Percentiles rank a stretch among this genome's conserved stretches.
Conservation (phyloP, 2,113 vertebrate species). For the Neodon shergylaensis region DNA sequence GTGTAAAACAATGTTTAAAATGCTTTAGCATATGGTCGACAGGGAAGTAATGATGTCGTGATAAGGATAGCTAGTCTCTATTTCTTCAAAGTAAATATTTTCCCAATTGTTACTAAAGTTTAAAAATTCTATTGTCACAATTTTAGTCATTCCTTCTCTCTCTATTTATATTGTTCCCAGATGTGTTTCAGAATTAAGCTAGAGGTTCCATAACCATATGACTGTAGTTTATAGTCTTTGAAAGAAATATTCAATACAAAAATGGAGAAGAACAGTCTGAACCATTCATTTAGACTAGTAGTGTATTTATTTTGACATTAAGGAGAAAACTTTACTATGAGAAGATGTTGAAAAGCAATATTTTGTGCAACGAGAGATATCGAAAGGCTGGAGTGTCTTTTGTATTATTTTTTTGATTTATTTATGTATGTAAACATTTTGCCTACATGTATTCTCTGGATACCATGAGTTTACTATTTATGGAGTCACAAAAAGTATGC, state of each 20-base stretch:
- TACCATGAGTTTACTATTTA: background rate
- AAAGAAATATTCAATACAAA: background rate
- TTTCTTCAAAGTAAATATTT: slow-evolving; percentile 7
- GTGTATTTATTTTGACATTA: slow-evolving; percentile 17
- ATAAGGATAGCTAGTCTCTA: background rate
- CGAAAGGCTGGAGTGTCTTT: background rate
- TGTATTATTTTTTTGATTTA: background rate
- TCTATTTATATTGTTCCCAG: background rate
- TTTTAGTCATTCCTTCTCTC: background rate
- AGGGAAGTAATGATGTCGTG: background rate
- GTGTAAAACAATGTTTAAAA: slow-evolving; percentile 17
- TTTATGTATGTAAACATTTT: background rate
- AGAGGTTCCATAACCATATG: background rate
- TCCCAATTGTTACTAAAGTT: background rate
- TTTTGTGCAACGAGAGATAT: background rate
- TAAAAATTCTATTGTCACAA: background rate
- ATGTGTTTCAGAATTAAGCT: slow-evolving; percentile 8
- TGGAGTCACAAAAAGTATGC: background rate
- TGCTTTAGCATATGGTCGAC: background rate
- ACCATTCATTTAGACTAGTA: slow-evolving; percentile 40
- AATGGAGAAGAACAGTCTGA: background rate
- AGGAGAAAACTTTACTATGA: background rate
- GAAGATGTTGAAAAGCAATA: background rate
- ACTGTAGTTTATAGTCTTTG: background rate
- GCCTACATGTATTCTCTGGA: background rate